Evolutionary conservation across 2,797 vertebrate species (phyloP), one percentile per base, ranked within the genome.

Genomic region (Myotis pilosus): DNA sequence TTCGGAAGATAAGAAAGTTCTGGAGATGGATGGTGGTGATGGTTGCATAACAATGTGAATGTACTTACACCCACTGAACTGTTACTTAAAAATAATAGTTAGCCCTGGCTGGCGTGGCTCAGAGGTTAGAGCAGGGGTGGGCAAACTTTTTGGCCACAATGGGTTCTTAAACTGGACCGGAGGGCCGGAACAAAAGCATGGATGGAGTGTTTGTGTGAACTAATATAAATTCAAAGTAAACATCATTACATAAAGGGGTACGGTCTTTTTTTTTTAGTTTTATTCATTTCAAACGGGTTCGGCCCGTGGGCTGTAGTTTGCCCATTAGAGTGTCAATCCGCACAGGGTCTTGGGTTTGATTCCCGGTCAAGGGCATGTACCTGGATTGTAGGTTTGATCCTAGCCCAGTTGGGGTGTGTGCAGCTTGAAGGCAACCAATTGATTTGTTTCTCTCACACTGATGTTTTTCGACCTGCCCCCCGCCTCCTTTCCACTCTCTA

Each of bases 11-110:
- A 30, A 75, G 22, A 22, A 71, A 44, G 33, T 53, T 53, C 80
- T 79, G 44, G 64, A 64, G 33, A 19, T 28, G 33, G 44, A 71
- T 4, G 28, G 89, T 88, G 78, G 53, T 12, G 30, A 44, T 2
- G 15, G 68, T 1, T 7, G 38, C 8, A 33, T 1, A 8, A 57
- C 38, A 12, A 1, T 1, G n/a, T 22, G 47, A n/a, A 6, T 17
- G 41, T 28, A 7, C 33, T 44, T 44, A 16, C 6, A 6, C 64
- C 15, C 11, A 8, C 30, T 3, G 5, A 20, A 25, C 36, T n/a
- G 60, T 7, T 20, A 1, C n/a, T 55, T 25, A 22, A 33, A 76
- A 55, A 62, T 15, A 62, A 11, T 62, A 62, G 60, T 30, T 30
- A 62, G 25, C 60, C 60, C 28, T 62, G 28, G 12, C 60, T 64